Evolutionary conservation across 2,888 invertebrate genomes (phyloP).

Genomic region (Tuta absoluta): DNA sequence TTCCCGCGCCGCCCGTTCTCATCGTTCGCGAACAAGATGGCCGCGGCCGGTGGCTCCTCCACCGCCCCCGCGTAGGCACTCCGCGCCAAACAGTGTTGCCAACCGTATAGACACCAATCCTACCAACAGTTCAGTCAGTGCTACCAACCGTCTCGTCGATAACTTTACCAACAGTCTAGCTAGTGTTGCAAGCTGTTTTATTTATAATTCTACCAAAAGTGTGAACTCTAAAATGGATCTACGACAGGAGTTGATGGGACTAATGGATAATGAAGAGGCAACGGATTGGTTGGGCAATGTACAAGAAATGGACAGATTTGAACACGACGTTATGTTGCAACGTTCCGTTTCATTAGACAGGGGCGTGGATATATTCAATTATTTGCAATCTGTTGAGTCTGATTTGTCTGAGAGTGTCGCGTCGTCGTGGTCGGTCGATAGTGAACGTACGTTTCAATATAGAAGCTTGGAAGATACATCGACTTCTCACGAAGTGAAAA

Average conservation of each 20-base stretch:
- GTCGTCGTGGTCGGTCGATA: slow-evolving; percentile 59
- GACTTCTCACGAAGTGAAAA: slow-evolving; percentile 69
- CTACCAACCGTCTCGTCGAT: too few relatives aligned
- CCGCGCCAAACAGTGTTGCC: slow-evolving; percentile 36
- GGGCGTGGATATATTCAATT: slow-evolving; percentile 64
- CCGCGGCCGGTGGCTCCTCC: slow-evolving; percentile 73
- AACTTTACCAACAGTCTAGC: too few relatives aligned
- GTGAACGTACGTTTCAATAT: slow-evolving; percentile 48
- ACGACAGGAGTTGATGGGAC: slow-evolving; percentile 62
- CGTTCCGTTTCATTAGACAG: slow-evolving; percentile 68
- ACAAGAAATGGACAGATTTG: slow-evolving; percentile 55
- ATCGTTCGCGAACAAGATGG: slow-evolving; percentile 88
- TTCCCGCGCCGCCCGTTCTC: slow-evolving; percentile 91
- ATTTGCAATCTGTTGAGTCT: slow-evolving; percentile 58
- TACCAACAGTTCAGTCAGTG: slow-evolving; percentile 30
- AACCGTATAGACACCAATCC: neutral
- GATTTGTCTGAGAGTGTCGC: slow-evolving; percentile 54
- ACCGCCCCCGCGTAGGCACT: slow-evolving; percentile 71
- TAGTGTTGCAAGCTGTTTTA: too few relatives aligned
- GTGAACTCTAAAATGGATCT: slow-evolving; percentile 56
- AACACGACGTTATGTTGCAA: slow-evolving; percentile 62
- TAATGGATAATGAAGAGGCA: slow-evolving; percentile 59
- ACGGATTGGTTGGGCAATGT: slow-evolving; percentile 65
- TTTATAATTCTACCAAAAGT: too few relatives aligned
- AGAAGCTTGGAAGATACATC: slow-evolving; percentile 72